A percentile compares a stretch with the other conserved stretches of the same genome.
Conservation (phyloP, 2,888 invertebrate genomes). For the Eristalinus sepulchralis region DNA sequence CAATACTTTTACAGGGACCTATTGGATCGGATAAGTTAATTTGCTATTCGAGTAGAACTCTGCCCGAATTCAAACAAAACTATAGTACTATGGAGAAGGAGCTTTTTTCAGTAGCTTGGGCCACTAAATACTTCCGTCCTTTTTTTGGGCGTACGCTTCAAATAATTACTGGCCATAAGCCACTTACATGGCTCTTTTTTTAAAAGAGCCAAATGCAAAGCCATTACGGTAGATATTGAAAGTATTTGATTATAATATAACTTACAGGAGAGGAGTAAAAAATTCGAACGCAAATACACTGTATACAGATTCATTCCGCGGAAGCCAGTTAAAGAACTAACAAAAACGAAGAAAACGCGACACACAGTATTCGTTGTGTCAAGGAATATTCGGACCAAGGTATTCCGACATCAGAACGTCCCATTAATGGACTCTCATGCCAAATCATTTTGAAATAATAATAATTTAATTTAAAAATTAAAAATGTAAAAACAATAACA, state of each 20-base stretch:
- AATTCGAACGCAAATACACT: slow-evolving; percentile 66
- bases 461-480: too few relatives aligned
- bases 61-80: slow-evolving; percentile 65
- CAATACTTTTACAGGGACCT: slow-evolving; percentile 72
- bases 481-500: too few relatives aligned
- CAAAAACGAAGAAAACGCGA: background rate
- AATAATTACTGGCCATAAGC: slow-evolving; percentile 74
- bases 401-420: background rate
- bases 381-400: slow-evolving; percentile 37
- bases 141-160: slow-evolving; percentile 76
- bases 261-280: slow-evolving; percentile 68
- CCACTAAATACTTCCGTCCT: slow-evolving; percentile 76
- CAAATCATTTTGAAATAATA: too few relatives aligned
- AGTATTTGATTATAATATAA: slow-evolving; percentile 73
- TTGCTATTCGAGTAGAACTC: slow-evolving; percentile 73
- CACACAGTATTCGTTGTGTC: slow-evolving; percentile 37
- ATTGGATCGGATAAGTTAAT: slow-evolving; percentile 70
- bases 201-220: slow-evolving; percentile 70
- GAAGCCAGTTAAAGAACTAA: background rate
- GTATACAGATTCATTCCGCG: slow-evolving; percentile 30
- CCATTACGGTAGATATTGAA: slow-evolving; percentile 76
- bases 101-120: slow-evolving; percentile 75
- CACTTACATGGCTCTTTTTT: slow-evolving; percentile 73
- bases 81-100: slow-evolving; percentile 76
- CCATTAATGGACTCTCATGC: too few relatives aligned